phyloP scores from a whole-genome alignment of 2,113 vertebrate species.

The Sylvietta virens region DNA sequence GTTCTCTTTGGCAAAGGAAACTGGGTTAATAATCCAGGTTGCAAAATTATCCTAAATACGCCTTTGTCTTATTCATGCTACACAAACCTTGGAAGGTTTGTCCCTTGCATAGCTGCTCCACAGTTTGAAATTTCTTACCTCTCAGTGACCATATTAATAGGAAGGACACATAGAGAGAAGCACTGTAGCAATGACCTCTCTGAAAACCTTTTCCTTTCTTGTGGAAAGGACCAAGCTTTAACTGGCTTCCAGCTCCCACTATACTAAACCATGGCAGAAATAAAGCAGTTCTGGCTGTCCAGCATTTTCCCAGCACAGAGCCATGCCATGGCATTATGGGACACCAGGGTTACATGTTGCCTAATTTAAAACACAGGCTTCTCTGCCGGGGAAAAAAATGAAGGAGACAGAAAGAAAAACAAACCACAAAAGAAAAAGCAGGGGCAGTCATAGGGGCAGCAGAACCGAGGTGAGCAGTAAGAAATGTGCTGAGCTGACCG shows the following conservation, averaged over 20 bases:
- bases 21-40: constrained; percentile 31
- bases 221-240: background rate
- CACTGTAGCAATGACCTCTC: background rate
- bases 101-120: background rate
- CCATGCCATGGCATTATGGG: background rate
- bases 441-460: background rate
- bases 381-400: background rate
- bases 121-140: background rate
- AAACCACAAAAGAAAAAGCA: background rate
- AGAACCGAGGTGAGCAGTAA: background rate
- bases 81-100: background rate
- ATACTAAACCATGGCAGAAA: background rate
- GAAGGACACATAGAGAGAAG: background rate
- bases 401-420: accelerated
- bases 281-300: background rate
- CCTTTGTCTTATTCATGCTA: background rate
- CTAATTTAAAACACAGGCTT: background rate
- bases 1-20: constrained; percentile 40
- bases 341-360: background rate
- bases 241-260: background rate
- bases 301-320: background rate
- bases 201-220: background rate
- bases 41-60: background rate
- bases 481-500: background rate
- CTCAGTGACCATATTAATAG: background rate